These are phyloP conservation scores for Cydia amplana DNA, from an alignment of 1,140 invertebrate species.

Conservation along the genomic window DNA sequence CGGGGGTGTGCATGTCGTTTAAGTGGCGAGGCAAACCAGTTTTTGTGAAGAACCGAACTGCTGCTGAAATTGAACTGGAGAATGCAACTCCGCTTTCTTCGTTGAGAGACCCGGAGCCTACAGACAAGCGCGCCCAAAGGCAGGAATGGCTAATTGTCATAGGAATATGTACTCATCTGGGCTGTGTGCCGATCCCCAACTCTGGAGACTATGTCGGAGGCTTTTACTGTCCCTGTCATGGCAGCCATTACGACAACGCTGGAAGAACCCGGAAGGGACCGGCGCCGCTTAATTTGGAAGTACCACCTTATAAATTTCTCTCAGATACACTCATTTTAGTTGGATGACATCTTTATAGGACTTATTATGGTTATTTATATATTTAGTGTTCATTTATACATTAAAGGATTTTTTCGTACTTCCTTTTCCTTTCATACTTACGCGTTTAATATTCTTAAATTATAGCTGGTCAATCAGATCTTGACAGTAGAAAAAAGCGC, in stretches of 20 bases:
- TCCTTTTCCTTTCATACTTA: not conserved
- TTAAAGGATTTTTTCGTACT: constrained; percentile 2
- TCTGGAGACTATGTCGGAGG: constrained; percentile 86
- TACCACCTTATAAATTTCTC: constrained; percentile 84
- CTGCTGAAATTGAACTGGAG: constrained; percentile 86
- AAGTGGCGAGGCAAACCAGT: constrained; percentile 94
- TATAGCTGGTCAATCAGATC: too few species aligned
- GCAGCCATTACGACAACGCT: constrained; percentile 93
- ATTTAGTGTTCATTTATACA: constrained; percentile 8
- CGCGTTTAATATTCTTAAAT: not conserved
- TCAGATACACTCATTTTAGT: constrained; percentile 58
- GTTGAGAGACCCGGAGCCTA: constrained; percentile 88
- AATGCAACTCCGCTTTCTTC: constrained; percentile 81
- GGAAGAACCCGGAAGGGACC: constrained; percentile 93
- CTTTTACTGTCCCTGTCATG: constrained; percentile 96
- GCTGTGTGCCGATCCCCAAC: constrained; percentile 91
- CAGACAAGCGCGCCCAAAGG: constrained; percentile 81
- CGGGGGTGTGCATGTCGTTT: constrained; percentile 81
- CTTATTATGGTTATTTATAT: not conserved
- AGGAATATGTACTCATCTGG: constrained; percentile 95
- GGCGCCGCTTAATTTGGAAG: constrained; percentile 90
- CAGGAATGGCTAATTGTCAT: constrained; percentile 91
- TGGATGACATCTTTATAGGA: constrained; percentile 46
- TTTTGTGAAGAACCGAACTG: constrained; percentile 88
- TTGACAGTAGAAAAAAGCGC: too few species aligned